Conservation (phyloP, 2,797 vertebrate species). For the Lindbergichthys nudifrons region DNA sequence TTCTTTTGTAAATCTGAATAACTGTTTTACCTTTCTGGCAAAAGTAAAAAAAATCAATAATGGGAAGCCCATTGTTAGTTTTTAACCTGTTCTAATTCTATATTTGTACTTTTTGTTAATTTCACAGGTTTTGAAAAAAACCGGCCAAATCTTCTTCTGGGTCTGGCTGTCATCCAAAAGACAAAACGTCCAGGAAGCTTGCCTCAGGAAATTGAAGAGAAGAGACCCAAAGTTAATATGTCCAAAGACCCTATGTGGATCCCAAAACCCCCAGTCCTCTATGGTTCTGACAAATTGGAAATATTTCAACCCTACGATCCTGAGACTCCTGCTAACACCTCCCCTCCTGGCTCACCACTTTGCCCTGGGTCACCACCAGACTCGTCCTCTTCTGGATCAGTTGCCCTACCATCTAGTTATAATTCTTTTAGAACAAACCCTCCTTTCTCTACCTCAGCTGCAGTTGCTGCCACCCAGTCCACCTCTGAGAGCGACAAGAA, state of each 20-base stretch:
- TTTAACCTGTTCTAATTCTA: neutral
- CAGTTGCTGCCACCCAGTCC: conserved; percentile 46
- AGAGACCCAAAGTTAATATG: conserved; percentile 83
- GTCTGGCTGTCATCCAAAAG: conserved; percentile 94
- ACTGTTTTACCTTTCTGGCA: neutral
- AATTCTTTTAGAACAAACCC: conserved; percentile 55
- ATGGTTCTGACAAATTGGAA: conserved; percentile 83
- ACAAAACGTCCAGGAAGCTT: conserved; percentile 84
- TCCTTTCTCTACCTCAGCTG: conserved; percentile 47
- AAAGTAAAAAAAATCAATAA: neutral
- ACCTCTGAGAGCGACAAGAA: conserved; percentile 70
- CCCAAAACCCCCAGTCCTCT: conserved; percentile 74
- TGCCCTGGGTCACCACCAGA: conserved; percentile 79
- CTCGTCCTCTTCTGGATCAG: conserved; percentile 79
- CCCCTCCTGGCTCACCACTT: conserved; percentile 86
- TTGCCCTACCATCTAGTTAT: conserved; percentile 75
- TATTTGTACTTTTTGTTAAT: conserved; percentile 13
- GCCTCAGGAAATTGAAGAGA: conserved; percentile 87
- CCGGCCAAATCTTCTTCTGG: conserved; percentile 94
- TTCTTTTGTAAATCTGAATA: conserved; percentile 9
- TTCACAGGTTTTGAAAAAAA: conserved; percentile 92
- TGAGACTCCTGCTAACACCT: conserved; percentile 79
- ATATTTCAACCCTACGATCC: conserved; percentile 84
- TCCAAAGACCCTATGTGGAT: conserved; percentile 82
- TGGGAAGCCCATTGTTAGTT: neutral